These are phyloP conservation scores for Leucosticte australis DNA, from an alignment of 2,113 vertebrate species.

Conservation along the genomic window DNA sequence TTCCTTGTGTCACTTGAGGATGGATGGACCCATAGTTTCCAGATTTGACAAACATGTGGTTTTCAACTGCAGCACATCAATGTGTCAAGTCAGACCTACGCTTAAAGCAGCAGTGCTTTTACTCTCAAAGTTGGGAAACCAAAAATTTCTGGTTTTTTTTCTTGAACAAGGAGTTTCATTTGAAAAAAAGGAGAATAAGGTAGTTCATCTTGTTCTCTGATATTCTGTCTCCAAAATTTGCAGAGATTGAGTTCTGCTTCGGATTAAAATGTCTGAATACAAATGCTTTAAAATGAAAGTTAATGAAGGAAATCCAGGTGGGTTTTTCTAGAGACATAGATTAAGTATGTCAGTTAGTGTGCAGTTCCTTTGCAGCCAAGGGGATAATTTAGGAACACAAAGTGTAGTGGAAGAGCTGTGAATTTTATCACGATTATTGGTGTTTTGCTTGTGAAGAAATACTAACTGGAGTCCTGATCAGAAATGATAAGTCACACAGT, in stretches of 20 bases:
- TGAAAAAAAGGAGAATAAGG: not conserved
- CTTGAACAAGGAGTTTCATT: not conserved
- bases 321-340: not conserved
- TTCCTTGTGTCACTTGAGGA: not conserved
- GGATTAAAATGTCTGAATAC: not conserved
- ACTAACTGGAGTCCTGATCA: not conserved
- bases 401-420: not conserved
- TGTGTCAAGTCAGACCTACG: not conserved
- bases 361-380: not conserved
- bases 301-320: not conserved
- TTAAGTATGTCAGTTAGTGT: not conserved
- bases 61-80: not conserved
- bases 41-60: not conserved
- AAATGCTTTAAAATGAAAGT: not conserved
- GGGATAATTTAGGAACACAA: not conserved
- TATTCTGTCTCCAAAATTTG: not conserved
- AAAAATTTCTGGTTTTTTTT: not conserved
- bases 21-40: not conserved
- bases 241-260: not conserved
- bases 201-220: not conserved
- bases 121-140: not conserved
- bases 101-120: not conserved
- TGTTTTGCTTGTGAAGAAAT: not conserved
- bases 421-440: not conserved
- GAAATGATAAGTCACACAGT: not conserved